These are phyloP conservation scores for Montipora capitata DNA, from an alignment of 92 coral and sea anemone species.

Conservation along the genomic window DNA sequence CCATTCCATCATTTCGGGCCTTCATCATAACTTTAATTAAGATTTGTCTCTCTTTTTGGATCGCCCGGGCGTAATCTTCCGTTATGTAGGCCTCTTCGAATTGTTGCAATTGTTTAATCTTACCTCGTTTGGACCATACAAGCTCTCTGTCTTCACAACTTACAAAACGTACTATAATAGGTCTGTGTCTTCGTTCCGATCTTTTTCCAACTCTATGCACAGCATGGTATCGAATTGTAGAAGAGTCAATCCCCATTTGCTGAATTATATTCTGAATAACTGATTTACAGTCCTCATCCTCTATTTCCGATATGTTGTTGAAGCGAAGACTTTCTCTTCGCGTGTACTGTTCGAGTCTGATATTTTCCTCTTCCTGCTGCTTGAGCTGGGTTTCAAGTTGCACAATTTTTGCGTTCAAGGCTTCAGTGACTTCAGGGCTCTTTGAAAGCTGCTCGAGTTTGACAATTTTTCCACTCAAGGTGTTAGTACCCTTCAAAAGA, in stretches of 20 bases:
- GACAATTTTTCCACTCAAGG: background rate
- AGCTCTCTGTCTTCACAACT: conserved; percentile 17
- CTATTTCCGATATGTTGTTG: background rate
- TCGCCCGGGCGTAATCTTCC: conserved; percentile 5
- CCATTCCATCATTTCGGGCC: background rate
- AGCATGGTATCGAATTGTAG: conserved; percentile 7
- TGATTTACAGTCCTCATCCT: conserved; percentile 17
- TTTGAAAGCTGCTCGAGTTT: background rate
- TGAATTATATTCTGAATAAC: background rate
- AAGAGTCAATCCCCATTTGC: background rate
- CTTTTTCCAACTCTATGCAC: conserved; percentile 11
- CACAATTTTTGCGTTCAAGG: conserved; percentile 10
- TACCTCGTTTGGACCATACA: conserved; percentile 18
- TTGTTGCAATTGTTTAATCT: background rate
- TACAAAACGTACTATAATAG: conserved; percentile 4
- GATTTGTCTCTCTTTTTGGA: conserved; percentile 1
- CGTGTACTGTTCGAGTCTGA: conserved; percentile 14
- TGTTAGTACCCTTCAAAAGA: background rate
- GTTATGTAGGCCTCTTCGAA: conserved; percentile 4
- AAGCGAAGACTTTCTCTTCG: conserved; percentile 1
- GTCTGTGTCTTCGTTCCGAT: background rate
- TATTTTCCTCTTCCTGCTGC: background rate
- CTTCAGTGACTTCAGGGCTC: conserved; percentile 4
- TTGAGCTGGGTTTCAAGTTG: background rate
- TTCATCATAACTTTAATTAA: conserved; percentile 1